Evolutionary conservation across 2,113 vertebrate species (phyloP), one percentile per base, ranked within the genome.

Genomic region (Calidris pygmaea): DNA sequence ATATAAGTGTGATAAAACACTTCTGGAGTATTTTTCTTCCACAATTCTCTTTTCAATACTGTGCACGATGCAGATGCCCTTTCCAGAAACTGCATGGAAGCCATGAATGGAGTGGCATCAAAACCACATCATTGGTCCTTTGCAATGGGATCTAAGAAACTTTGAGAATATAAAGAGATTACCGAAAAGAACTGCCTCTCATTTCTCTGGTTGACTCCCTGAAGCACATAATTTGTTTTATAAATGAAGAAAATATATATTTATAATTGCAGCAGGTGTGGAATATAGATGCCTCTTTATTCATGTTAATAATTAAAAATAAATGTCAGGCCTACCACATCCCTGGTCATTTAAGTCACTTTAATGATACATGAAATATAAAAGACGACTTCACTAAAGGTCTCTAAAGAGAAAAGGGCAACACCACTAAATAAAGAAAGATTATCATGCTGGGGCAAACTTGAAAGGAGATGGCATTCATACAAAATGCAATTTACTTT

Each of bases 231-330:
- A 92, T 94, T 60, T 81, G 59, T 86, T 95, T 90, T 70, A 80
- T 53, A 96, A 96, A 95, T 90, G 27, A 70, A 94, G 66, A 93
- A 94, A 97, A 93, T 79, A 86, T 22, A 67, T 89, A 93, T 91
- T 87, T 86, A 59, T 90, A 96, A 94, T 87, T 94, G 79, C 58
- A 81, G 74, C 59, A 96, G 76, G 88, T 93, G 62, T 90, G 60
- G 65, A 97, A 95, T 84, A 96, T 67, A 85, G 77, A 94, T 65
- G 94, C 23, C 7, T 92, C 34, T 94, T 96, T 97, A 96, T 96
- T 97, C 96, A 96, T 95, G 90, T 73, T 97, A 98, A 97, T 96
- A 98, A 98, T 98, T 97, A 97, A 96, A 97, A 96, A 97, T 81
- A 96, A 98, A 93, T 95, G 85, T 89, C 95, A 97, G 84, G 47